These are phyloP conservation scores for Hyposoter didymator DNA, from an alignment of 2,888 invertebrate genomes.

Conservation along the genomic window DNA sequence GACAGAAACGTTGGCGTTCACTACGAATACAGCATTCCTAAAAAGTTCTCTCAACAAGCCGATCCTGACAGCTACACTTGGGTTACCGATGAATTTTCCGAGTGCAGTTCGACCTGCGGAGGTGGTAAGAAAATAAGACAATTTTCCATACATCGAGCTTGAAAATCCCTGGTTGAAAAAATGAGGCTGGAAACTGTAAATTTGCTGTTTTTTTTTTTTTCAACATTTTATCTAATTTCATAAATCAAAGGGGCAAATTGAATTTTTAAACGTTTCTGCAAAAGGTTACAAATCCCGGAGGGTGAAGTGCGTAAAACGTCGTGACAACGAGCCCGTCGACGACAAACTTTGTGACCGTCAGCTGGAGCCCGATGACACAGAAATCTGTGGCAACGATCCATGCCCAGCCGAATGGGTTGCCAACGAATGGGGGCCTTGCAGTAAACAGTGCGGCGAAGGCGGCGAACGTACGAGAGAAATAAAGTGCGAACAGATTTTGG, in stretches of 20 bases:
- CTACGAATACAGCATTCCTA: constrained; percentile 96
- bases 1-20: constrained; percentile 93
- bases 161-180: no score
- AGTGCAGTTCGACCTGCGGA: constrained; percentile 95
- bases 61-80: constrained; percentile 93
- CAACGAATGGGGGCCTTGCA: constrained; percentile 93
- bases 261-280: constrained; percentile 1
- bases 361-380: constrained; percentile 89
- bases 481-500: constrained; percentile 92
- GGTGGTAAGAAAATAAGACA: constrained; percentile 88
- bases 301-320: constrained; percentile 92
- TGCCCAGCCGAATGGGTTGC: constrained; percentile 93
- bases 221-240: not conserved
- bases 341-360: constrained; percentile 92
- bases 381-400: constrained; percentile 90
- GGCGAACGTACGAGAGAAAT: constrained; percentile 90
- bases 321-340: constrained; percentile 90
- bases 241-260: not conserved
- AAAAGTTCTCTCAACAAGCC: constrained; percentile 87
- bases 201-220: not conserved
- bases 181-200: not conserved
- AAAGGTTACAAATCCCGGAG: constrained; percentile 90
- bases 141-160: no score
- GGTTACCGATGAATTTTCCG: constrained; percentile 91
- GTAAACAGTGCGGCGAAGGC: constrained; percentile 92